phyloP scores from a whole-genome alignment of 2,797 vertebrate species.

The Apogon talboti region DNA sequence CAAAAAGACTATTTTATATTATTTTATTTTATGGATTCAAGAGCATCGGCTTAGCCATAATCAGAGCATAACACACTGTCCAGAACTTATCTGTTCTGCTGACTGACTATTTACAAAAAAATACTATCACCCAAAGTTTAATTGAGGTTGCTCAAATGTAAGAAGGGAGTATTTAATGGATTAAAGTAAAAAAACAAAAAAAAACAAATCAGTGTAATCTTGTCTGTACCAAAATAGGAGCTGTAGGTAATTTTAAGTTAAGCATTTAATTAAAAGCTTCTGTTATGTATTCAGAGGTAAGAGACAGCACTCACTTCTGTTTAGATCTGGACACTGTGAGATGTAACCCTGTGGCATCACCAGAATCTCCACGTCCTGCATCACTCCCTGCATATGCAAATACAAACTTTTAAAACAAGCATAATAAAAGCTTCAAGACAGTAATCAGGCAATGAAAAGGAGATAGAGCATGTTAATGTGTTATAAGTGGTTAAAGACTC shows the following conservation, averaged over 20 bases:
- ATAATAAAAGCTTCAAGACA: conserved; percentile 18
- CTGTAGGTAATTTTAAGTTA: conserved; percentile 15
- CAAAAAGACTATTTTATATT: neutral
- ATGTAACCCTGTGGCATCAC: conserved; percentile 98
- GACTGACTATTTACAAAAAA: conserved; percentile 8
- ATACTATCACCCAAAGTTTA: conserved; percentile 14
- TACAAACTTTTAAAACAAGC: conserved; percentile 22
- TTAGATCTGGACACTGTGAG: conserved; percentile 97
- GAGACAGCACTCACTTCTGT: conserved; percentile 91
- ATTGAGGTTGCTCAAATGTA: conserved; percentile 10
- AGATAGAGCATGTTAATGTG: conserved; percentile 35
- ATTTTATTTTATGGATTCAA: neutral
- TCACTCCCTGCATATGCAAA: conserved; percentile 87
- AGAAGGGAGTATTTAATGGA: conserved; percentile 14
- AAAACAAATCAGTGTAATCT: conserved; percentile 19
- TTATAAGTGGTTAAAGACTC: conserved; percentile 22
- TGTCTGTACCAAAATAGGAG: conserved; percentile 20
- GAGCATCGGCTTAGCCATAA: neutral
- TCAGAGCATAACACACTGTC: neutral
- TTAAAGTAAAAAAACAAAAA: conserved; percentile 13
- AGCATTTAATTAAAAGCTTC: conserved; percentile 18
- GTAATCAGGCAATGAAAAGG: conserved; percentile 16
- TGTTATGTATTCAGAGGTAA: neutral
- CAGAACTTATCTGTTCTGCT: neutral
- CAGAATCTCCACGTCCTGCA: conserved; percentile 97